These are phyloP conservation scores for Pangasius djambal DNA, from an alignment of 2,797 vertebrate genomes.

Conservation along the genomic window DNA sequence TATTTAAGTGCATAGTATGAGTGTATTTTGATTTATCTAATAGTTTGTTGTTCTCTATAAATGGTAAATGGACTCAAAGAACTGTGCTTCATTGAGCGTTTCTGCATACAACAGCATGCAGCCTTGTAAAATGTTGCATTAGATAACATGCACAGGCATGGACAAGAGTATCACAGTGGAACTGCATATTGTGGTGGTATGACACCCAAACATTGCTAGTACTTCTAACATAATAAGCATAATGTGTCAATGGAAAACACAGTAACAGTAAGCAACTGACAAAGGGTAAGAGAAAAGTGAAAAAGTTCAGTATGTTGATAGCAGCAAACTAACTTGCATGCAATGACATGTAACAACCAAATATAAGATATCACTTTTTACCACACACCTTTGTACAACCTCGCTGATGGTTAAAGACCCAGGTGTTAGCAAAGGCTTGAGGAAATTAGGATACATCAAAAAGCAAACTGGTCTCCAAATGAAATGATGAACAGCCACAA, in stretches of 20 bases:
- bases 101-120: background rate
- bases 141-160: background rate
- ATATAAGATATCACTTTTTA: too few species aligned
- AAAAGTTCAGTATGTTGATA: background rate
- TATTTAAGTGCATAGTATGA: background rate
- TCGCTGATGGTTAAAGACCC: background rate
- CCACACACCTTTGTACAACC: background rate
- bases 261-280: too few species aligned
- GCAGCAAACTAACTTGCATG: background rate
- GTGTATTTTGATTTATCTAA: background rate
- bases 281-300: too few species aligned
- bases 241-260: too few species aligned
- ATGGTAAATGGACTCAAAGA: background rate
- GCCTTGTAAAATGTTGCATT: background rate
- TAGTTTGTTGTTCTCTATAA: background rate
- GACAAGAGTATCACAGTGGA: background rate
- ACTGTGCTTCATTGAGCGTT: background rate
- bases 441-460: background rate
- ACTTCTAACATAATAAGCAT: too few species aligned
- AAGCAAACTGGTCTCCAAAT: too few species aligned
- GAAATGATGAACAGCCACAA: too few species aligned
- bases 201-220: too few species aligned
- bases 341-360: background rate
- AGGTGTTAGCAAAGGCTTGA: background rate
- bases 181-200: too few species aligned